phyloP scores from a whole-genome alignment of 2,797 vertebrate species.

The Scyliorhinus canicula region DNA sequence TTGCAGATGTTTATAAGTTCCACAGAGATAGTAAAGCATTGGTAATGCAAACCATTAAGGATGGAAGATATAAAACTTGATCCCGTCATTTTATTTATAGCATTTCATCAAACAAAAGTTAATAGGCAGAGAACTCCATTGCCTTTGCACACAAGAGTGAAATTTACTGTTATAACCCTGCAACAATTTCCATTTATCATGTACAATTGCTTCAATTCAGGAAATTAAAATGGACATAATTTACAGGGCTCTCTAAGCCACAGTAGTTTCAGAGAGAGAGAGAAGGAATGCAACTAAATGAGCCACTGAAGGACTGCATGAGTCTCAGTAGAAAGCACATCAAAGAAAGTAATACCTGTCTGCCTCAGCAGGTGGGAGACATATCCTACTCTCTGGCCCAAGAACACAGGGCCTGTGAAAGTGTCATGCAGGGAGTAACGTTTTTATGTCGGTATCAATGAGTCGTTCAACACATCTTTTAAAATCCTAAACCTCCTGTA shows the following conservation, averaged over 20 bases:
- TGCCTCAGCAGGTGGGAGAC: conserved; percentile 43
- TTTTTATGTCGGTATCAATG: conserved; percentile 53
- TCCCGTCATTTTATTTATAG: not conserved
- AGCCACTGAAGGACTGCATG: conserved; percentile 32
- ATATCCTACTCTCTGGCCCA: conserved; percentile 45
- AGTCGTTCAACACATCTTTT: conserved; percentile 50
- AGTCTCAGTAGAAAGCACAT: conserved; percentile 37
- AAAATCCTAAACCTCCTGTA: conserved; percentile 55
- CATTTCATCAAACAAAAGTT: conserved; percentile 16
- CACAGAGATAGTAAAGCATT: not conserved
- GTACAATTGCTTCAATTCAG: conserved; percentile 42
- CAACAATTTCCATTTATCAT: conserved; percentile 30
- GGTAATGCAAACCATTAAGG: not conserved
- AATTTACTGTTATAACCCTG: not conserved
- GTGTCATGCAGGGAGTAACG: conserved; percentile 55
- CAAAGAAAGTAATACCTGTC: conserved; percentile 39
- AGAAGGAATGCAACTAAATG: conserved; percentile 40
- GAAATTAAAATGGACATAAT: conserved; percentile 49
- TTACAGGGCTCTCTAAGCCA: conserved; percentile 32
- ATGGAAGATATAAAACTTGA: conserved; percentile 22
- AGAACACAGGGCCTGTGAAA: conserved; percentile 53
- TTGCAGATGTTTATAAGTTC: not conserved
- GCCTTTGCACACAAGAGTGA: not conserved
- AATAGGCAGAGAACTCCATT: not conserved
- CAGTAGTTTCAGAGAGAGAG: not conserved